Percentiles rank a stretch among this genome's conserved stretches.
These are phyloP conservation scores for Muscina levida DNA, from an alignment of 2,888 invertebrate species.

Conservation along the genomic window DNA sequence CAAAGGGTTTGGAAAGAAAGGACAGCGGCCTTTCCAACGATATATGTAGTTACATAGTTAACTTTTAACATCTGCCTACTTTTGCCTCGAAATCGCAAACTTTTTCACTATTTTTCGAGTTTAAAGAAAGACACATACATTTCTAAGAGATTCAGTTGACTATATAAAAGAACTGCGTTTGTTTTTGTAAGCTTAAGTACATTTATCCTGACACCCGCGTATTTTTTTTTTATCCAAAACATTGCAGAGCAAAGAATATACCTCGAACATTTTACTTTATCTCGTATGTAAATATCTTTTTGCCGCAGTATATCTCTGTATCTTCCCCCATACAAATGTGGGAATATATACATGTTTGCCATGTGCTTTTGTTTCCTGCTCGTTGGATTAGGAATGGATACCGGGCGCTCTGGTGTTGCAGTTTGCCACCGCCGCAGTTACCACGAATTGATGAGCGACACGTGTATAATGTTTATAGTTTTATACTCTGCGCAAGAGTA, in stretches of 20 bases:
- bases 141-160: too few species aligned
- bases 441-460: constrained; percentile 76
- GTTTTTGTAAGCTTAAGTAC: too few species aligned
- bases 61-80: too few species aligned
- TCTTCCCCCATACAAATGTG: not conserved
- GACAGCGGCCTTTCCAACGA: too few species aligned
- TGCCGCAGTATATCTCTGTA: not conserved
- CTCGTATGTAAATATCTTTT: constrained; percentile 25
- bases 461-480: constrained; percentile 69
- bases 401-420: constrained; percentile 34
- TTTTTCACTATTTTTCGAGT: too few species aligned
- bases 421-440: constrained; percentile 23
- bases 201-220: too few species aligned
- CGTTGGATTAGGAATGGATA: constrained; percentile 49
- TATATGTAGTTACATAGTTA: too few species aligned
- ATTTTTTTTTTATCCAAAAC: not conserved
- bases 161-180: too few species aligned
- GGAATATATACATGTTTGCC: constrained; percentile 34
- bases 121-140: too few species aligned
- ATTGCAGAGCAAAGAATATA: constrained; percentile 17
- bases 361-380: constrained; percentile 55
- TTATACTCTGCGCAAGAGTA: constrained; percentile 19
- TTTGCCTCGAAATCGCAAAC: too few species aligned
- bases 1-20: too few species aligned
- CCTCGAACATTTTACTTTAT: not conserved